Evolutionary conservation across 2,797 vertebrate species (phyloP).

Genomic region (Tangara arthus): DNA sequence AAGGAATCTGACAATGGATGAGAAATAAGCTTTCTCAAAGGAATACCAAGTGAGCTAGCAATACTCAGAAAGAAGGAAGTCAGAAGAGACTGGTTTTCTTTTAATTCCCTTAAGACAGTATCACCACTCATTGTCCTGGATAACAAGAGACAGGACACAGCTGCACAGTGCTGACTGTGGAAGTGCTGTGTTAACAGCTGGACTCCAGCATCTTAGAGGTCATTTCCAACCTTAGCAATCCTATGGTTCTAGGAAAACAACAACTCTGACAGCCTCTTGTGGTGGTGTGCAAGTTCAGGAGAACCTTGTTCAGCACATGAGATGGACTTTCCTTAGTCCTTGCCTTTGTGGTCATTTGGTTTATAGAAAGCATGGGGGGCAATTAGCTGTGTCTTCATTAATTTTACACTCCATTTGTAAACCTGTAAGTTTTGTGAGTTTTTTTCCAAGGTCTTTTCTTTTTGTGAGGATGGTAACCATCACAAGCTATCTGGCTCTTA

Average conservation of each 20-base stretch:
- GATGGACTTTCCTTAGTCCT: neutral
- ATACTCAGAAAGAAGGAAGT: neutral
- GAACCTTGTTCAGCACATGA: neutral
- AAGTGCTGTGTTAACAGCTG: accelerated
- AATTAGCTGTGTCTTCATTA: neutral
- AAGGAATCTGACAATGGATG: neutral
- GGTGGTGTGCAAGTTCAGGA: neutral
- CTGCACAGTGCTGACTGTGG: neutral
- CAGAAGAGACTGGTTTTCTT: neutral
- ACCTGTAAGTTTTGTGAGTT: neutral
- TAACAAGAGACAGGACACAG: accelerated
- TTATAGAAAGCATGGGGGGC: accelerated
- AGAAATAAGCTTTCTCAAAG: neutral
- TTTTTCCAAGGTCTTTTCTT: neutral
- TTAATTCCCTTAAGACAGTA: neutral
- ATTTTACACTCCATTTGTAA: neutral
- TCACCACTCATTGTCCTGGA: neutral
- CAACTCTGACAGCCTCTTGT: neutral
- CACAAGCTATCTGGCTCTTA: neutral
- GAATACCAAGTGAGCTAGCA: neutral
- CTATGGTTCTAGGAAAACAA: neutral
- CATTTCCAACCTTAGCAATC: neutral
- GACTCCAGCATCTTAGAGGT: too few species aligned
- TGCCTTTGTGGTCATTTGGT: neutral
- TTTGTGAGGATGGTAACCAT: neutral